These are phyloP conservation scores for Frankliniella fusca DNA, from an alignment of 2,888 invertebrate genomes.

Conservation along the genomic window DNA sequence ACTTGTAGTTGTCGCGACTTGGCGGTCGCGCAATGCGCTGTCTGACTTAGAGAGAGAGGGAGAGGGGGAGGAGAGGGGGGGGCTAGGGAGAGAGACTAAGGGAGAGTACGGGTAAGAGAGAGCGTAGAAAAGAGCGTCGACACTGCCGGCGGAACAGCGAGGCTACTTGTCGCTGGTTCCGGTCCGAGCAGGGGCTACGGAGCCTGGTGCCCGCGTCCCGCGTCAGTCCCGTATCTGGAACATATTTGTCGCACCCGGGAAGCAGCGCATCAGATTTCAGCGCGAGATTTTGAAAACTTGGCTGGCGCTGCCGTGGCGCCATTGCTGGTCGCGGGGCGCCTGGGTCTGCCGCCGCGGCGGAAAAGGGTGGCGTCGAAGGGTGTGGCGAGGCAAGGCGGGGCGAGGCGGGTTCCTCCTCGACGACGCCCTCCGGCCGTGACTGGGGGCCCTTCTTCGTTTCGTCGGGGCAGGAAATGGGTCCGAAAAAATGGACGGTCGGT, in stretches of 20 bases:
- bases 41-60: neutral
- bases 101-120: neutral
- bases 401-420: neutral
- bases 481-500: neutral
- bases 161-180: too few species aligned
- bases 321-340: neutral
- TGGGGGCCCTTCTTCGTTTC: neutral
- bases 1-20: conserved; percentile 16
- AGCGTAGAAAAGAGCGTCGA: neutral
- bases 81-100: neutral
- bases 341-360: neutral
- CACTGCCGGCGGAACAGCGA: too few species aligned
- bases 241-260: too few species aligned
- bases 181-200: too few species aligned
- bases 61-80: neutral
- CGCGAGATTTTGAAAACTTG: too few species aligned
- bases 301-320: too few species aligned
- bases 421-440: neutral
- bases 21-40: neutral
- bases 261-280: too few species aligned
- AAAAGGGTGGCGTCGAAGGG: neutral
- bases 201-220: too few species aligned
- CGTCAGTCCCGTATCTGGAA: too few species aligned
- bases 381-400: neutral
- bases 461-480: neutral